A percentile compares a stretch with the other conserved stretches of the same genome.
Evolutionary conservation across 2,888 invertebrate genomes (phyloP).

Genomic region (Phengaris arion): DNA sequence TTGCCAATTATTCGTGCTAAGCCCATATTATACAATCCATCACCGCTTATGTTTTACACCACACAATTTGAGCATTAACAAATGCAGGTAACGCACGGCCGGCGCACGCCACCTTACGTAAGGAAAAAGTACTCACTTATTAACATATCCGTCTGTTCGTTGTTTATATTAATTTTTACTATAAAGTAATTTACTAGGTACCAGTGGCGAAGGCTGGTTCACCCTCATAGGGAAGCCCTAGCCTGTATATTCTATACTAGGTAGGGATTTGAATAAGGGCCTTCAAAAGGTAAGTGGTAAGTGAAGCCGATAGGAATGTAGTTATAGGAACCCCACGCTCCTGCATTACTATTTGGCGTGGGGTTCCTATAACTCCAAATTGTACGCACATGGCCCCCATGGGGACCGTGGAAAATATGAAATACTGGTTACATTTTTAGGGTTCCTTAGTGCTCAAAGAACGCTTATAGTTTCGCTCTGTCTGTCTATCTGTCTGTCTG

Average conservation of each 20-base stretch:
- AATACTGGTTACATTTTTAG: not conserved
- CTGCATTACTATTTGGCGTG: too few species aligned
- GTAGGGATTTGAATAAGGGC: too few species aligned
- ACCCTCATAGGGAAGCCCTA: too few species aligned
- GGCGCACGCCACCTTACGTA: conserved; percentile 41
- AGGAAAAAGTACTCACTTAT: conserved; percentile 37
- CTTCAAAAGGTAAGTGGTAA: too few species aligned
- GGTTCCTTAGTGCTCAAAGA: too few species aligned
- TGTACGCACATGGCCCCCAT: not conserved
- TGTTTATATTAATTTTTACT: conserved; percentile 17
- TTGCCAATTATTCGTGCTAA: too few species aligned
- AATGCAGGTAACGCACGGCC: conserved; percentile 38
- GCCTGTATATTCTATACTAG: too few species aligned
- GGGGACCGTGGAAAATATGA: not conserved
- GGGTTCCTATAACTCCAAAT: not conserved
- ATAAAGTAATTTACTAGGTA: not conserved
- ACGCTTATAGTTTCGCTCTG: too few species aligned
- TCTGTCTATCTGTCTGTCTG: too few species aligned
- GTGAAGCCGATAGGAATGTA: too few species aligned
- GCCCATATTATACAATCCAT: not conserved
- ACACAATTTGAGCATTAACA: conserved; percentile 32
- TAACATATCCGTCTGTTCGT: conserved; percentile 34
- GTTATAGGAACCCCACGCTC: too few species aligned
- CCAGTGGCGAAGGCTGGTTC: too few species aligned
- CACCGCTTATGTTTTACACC: conserved; percentile 26